These are phyloP conservation scores for Euphydryas editha DNA, from an alignment of 2,888 invertebrate species.

Conservation along the genomic window DNA sequence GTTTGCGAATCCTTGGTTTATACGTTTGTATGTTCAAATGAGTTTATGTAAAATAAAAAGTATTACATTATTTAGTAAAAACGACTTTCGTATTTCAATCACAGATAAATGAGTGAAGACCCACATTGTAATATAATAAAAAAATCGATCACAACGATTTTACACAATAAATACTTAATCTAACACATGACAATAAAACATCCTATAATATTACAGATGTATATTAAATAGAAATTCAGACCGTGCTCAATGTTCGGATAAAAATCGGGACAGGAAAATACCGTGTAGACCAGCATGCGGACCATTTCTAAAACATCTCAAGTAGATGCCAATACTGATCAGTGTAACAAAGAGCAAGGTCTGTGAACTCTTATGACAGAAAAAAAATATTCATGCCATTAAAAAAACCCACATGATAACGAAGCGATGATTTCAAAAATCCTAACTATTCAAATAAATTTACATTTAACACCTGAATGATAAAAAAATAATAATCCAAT, in stretches of 20 bases:
- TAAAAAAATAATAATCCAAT: conserved; percentile 11
- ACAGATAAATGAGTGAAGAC: conserved; percentile 76
- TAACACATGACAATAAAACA: conserved; percentile 43
- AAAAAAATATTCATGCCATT: conserved; percentile 69
- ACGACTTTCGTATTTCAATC: not conserved
- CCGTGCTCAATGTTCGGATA: conserved; percentile 41
- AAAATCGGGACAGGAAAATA: not conserved
- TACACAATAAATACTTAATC: conserved; percentile 41
- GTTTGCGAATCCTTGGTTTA: too few relatives aligned
- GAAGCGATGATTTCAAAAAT: conserved; percentile 62
- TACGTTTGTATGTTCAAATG: too few relatives aligned
- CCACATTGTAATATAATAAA: conserved; percentile 53
- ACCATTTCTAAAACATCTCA: too few relatives aligned
- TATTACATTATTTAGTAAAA: too few relatives aligned
- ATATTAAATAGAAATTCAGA: conserved; percentile 24
- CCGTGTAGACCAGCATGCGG: too few relatives aligned
- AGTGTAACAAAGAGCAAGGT: conserved; percentile 60
- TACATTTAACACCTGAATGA: conserved; percentile 28
- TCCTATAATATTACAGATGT: conserved; percentile 27
- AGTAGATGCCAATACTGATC: not conserved
- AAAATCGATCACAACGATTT: conserved; percentile 55
- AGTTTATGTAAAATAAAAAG: too few relatives aligned
- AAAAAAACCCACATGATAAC: conserved; percentile 82
- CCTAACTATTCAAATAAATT: conserved; percentile 54
- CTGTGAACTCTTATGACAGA: conserved; percentile 36